Evolutionary conservation across 2,888 invertebrate species (phyloP), one percentile per base, ranked within the genome.

Genomic region (Palloptera scutellata): DNA sequence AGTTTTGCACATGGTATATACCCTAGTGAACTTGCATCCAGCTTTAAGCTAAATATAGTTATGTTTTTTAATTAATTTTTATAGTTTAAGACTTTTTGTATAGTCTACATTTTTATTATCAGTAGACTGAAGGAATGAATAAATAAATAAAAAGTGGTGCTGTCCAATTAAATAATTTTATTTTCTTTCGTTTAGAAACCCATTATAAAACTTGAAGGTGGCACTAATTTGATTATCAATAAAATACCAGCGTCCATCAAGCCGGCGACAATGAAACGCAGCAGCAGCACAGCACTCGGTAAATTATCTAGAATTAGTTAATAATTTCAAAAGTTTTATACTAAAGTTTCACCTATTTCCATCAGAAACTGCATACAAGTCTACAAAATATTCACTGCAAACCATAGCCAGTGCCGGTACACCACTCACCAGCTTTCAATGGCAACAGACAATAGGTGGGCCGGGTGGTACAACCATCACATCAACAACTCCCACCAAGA

Each of bases 211-310:
- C 12, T 79, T 60, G 70, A 76, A 58, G 57, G 66, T 19, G 70
- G 68, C 42, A 53, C 71, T 6, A 76, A 73, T 20, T 68, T 79
- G 30, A 71, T 78, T 40, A 71, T 79, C 4, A 80, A 80, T 64
- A 76, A 77, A 67, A 74, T 81, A 61, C 75, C 79, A 51, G 73
- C 77, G 48, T 62, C 74, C 6, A 74, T 80, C 12, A 77, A 74
- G 43, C 74, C 78, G 1, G 68, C 77, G 10, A 62, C 70, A 45
- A 83, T 83, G 83, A 83, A 83, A 70, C 77, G 83, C 41, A 70
- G 73, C 61, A 72, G 60, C 62, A 62, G 66, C n/a, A 64, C 75
- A 43, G 60, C 77, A 61, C 57, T 72, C 66, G 69, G 66, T 72
- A 64, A 66, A 73, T 71, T 45, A 51, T 4, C 20, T 43, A 48